These are phyloP conservation scores for Tetragnatha versicolor DNA, from an alignment of 1,140 invertebrate genomes.

Conservation along the genomic window DNA sequence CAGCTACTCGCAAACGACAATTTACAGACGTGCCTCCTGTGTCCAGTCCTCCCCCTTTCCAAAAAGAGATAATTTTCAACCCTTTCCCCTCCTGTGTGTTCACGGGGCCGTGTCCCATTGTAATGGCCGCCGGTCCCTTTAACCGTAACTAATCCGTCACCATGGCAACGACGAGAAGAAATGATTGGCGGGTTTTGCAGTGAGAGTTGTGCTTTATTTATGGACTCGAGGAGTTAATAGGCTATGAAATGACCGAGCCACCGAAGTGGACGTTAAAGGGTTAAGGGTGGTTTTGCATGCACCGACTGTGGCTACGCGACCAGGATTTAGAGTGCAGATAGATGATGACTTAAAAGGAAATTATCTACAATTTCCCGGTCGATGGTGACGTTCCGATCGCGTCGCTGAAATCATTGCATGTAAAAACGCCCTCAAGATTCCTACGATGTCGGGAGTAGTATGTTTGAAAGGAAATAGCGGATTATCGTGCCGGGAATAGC, in stretches of 20 bases:
- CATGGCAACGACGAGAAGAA: not conserved
- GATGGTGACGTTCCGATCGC: too few species aligned
- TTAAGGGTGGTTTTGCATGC: not conserved
- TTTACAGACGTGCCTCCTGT: too few species aligned
- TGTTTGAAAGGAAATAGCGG: too few species aligned
- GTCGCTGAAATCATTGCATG: too few species aligned
- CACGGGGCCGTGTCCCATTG: not conserved
- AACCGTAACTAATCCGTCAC: slow-evolving; percentile 16
- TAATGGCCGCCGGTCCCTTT: not conserved
- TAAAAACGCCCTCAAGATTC: too few species aligned
- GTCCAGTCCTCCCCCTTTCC: not conserved
- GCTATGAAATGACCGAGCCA: slow-evolving; percentile 19
- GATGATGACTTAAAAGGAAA: too few species aligned
- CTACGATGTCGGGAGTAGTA: too few species aligned
- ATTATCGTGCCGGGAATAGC: too few species aligned
- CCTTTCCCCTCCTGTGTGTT: not conserved
- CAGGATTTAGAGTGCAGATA: too few species aligned
- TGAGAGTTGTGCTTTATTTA: not conserved
- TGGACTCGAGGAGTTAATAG: slow-evolving; percentile 11
- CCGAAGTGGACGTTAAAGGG: not conserved
- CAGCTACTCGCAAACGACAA: too few species aligned
- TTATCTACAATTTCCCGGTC: too few species aligned
- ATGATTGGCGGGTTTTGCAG: slow-evolving; percentile 10
- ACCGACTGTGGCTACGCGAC: too few species aligned
- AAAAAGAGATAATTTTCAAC: not conserved